Conservation (phyloP, 2,113 vertebrate genomes). For the Lynx canadensis region DNA sequence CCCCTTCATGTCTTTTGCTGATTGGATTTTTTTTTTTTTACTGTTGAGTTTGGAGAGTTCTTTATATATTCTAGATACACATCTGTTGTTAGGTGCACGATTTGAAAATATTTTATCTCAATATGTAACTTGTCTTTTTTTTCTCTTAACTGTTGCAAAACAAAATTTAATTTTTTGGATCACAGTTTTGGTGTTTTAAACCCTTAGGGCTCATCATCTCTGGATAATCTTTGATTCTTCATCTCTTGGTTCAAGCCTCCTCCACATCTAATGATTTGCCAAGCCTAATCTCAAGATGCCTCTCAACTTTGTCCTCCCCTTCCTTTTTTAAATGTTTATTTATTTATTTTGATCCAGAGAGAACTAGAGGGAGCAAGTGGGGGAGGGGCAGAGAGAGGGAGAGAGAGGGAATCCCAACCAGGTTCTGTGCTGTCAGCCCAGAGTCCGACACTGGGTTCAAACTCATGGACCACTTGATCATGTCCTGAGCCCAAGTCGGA, state of each 20-base stretch:
- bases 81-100: constrained; percentile 47
- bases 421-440: too few species aligned
- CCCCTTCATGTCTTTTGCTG: background rate
- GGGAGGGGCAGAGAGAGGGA: too few species aligned
- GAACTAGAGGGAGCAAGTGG: too few species aligned
- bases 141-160: constrained; percentile 47
- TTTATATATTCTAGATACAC: constrained; percentile 60
- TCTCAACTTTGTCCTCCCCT: background rate
- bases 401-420: too few species aligned
- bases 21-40: background rate
- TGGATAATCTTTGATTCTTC: constrained; percentile 57
- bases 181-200: constrained; percentile 44
- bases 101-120: constrained; percentile 61
- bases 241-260: constrained; percentile 11
- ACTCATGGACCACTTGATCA: too few species aligned
- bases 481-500: too few species aligned
- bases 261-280: background rate
- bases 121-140: constrained; percentile 11
- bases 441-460: too few species aligned
- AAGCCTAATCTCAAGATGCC: constrained; percentile 19
- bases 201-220: background rate
- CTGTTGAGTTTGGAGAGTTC: constrained; percentile 42
- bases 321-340: background rate
- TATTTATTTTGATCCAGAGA: too few species aligned
- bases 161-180: constrained; percentile 39